phyloP scores from a whole-genome alignment of 2,888 invertebrate species.

The Luperina testacea region DNA sequence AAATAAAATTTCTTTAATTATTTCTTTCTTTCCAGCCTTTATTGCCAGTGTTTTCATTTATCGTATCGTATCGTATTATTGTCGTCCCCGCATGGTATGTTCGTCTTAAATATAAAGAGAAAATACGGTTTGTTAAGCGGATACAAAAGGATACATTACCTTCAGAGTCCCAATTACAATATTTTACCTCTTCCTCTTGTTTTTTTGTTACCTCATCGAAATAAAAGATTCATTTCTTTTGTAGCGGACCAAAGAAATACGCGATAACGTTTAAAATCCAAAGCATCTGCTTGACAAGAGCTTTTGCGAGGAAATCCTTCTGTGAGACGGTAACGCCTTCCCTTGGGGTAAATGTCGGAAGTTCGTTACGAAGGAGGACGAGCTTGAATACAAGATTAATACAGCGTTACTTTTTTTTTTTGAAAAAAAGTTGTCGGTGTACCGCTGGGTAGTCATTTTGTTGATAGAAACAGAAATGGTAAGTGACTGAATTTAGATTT shows the following conservation, averaged over 20 bases:
- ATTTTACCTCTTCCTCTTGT: background rate
- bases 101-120: background rate
- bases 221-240: constrained; percentile 49
- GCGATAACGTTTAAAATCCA: constrained; percentile 59
- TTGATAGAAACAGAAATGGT: constrained; percentile 13
- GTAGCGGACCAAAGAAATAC: constrained; percentile 34
- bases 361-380: constrained; percentile 53
- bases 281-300: constrained; percentile 58
- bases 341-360: constrained; percentile 53
- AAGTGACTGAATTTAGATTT: constrained; percentile 20
- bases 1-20: too few relatives aligned
- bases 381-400: constrained; percentile 54
- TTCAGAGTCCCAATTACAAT: background rate
- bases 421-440: background rate
- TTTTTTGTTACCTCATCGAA: constrained; percentile 29
- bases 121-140: background rate
- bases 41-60: background rate
- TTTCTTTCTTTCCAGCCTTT: background rate
- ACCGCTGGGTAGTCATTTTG: constrained; percentile 33
- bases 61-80: background rate
- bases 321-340: constrained; percentile 47
- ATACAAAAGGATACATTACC: background rate
- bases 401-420: constrained; percentile 12
- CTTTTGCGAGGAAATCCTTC: constrained; percentile 45
- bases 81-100: background rate